These are phyloP conservation scores for Melangyna quadrimaculata DNA, from an alignment of 2,888 invertebrate species.

Conservation along the genomic window DNA sequence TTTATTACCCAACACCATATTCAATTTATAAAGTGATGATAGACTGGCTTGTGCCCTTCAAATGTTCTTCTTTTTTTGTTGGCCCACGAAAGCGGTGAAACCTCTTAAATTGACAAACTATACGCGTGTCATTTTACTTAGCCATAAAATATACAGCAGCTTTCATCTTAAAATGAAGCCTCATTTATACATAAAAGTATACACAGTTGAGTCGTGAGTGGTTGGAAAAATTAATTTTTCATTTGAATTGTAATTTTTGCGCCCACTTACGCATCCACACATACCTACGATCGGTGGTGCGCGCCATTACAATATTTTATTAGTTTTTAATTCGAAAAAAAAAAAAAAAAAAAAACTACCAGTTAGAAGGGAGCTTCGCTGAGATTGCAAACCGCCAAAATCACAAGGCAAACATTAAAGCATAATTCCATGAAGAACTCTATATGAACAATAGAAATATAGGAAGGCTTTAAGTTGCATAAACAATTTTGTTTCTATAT, in stretches of 20 bases:
- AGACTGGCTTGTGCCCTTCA: slow-evolving; percentile 50
- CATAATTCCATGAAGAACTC: background rate
- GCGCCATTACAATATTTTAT: slow-evolving; percentile 57
- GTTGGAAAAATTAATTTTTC: slow-evolving; percentile 25
- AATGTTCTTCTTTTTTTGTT: slow-evolving; percentile 15
- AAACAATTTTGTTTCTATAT: background rate
- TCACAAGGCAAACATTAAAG: slow-evolving; percentile 38
- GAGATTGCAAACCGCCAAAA: slow-evolving; percentile 34
- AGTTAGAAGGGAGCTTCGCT: background rate
- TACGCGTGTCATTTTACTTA: slow-evolving; percentile 19
- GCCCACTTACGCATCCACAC: slow-evolving; percentile 41
- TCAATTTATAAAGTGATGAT: background rate
- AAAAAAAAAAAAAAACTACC: slow-evolving; percentile 46
- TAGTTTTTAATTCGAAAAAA: slow-evolving; percentile 60
- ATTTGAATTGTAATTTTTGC: slow-evolving; percentile 16
- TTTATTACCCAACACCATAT: slow-evolving; percentile 7
- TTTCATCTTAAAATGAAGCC: background rate
- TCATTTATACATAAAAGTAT: too few species aligned
- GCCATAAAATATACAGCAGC: background rate
- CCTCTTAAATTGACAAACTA: slow-evolving; percentile 23
- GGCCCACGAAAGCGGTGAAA: slow-evolving; percentile 49
- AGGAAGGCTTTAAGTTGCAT: slow-evolving; percentile 20
- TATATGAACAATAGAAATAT: slow-evolving; percentile 18
- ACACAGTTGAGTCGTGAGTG: slow-evolving; percentile 54
- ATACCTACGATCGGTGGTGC: background rate